These are phyloP conservation scores for Diplogasteroides magnus DNA, from an alignment of 1,140 invertebrate genomes.

Conservation along the genomic window DNA sequence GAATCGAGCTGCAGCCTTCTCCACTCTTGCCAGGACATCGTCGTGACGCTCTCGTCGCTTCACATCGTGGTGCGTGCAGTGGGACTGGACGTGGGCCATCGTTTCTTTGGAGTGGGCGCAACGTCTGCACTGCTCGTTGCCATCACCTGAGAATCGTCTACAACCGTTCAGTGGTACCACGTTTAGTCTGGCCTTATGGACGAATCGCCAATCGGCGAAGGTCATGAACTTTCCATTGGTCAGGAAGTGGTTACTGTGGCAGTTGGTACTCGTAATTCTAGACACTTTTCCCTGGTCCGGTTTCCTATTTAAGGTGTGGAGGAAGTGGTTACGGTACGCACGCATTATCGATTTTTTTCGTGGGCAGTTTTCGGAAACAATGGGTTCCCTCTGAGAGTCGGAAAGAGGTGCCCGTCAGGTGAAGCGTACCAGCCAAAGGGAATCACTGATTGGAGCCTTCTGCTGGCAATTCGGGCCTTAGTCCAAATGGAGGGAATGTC, in stretches of 20 bases:
- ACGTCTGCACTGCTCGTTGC: not conserved
- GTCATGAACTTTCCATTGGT: conserved; percentile 38
- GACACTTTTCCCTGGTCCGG: no score
- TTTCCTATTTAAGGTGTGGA: no score
- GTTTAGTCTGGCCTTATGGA: conserved; percentile 54
- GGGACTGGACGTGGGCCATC: not conserved
- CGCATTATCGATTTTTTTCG: no score
- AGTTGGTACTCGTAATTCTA: no score
- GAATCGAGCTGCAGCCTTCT: not conserved
- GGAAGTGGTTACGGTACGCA: no score
- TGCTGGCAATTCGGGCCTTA: no score
- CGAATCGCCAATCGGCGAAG: conserved; percentile 56
- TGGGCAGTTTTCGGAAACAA: no score
- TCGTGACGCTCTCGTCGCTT: not conserved
- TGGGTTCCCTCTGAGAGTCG: no score
- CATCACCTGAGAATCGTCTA: not conserved
- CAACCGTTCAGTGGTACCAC: conserved; percentile 51
- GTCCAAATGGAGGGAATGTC: no score
- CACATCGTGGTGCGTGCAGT: not conserved
- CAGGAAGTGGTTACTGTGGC: conserved; percentile 39
- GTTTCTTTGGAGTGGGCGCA: not conserved
- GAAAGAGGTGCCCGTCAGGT: no score
- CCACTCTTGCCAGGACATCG: not conserved
- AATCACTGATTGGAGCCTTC: no score
- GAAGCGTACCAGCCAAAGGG: no score